phyloP scores from a whole-genome alignment of 2,113 vertebrate genomes.

The Aplodontia rufa region DNA sequence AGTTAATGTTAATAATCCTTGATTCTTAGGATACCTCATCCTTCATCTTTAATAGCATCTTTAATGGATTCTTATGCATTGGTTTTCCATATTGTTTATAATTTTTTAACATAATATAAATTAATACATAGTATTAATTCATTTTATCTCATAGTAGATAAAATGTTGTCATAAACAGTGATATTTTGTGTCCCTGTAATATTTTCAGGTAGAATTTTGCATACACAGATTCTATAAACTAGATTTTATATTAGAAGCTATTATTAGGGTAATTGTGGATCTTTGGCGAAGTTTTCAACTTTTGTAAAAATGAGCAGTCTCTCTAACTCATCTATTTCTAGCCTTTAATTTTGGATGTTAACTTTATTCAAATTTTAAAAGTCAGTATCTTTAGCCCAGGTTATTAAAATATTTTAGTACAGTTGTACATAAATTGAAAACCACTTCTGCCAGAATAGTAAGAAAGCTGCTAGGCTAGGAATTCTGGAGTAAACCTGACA shows the following conservation, averaged over 20 bases:
- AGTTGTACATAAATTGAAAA: background rate
- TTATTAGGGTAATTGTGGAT: background rate
- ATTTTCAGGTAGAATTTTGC: background rate
- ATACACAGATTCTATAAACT: background rate
- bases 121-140: too few relatives aligned
- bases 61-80: too few relatives aligned
- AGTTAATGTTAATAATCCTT: background rate
- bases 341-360: background rate
- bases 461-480: background rate
- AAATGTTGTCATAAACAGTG: background rate
- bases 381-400: background rate
- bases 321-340: background rate
- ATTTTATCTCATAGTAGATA: too few relatives aligned
- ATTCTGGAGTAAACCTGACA: background rate
- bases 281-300: background rate
- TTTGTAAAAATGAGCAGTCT: background rate
- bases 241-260: background rate
- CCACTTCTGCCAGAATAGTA: background rate
- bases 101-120: too few relatives aligned
- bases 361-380: conserved; percentile 19
- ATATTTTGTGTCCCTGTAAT: background rate
- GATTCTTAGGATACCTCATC: background rate
- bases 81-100: background rate
- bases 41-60: too few relatives aligned
- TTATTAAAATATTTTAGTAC: background rate